These are phyloP conservation scores for Campopleginae sp. DNA, from an alignment of 2,888 invertebrate species.

Conservation along the genomic window DNA sequence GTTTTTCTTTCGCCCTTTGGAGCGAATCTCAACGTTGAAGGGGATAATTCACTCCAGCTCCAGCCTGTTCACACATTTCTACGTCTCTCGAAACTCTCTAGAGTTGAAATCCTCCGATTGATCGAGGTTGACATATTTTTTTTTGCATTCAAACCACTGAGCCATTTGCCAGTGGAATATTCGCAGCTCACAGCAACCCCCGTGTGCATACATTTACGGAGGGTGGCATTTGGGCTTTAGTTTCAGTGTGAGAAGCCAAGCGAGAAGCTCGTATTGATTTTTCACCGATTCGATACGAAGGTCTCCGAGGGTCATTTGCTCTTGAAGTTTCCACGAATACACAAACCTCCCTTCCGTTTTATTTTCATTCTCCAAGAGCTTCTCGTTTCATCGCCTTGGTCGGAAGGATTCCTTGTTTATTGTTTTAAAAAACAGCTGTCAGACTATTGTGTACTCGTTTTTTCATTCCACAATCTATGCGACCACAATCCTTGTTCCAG, in stretches of 20 bases:
- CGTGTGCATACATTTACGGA: constrained; percentile 28
- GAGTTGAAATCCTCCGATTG: constrained; percentile 29
- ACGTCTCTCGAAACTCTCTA: constrained; percentile 19
- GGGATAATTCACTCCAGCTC: constrained; percentile 61
- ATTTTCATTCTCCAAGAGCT: not conserved
- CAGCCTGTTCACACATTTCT: constrained; percentile 24
- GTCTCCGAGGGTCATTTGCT: constrained; percentile 69
- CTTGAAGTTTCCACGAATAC: constrained; percentile 55
- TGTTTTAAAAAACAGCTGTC: not conserved
- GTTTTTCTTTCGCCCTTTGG: not conserved
- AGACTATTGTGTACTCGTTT: not conserved
- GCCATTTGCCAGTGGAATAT: not conserved
- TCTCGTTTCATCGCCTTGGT: not conserved
- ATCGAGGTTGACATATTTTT: constrained; percentile 26
- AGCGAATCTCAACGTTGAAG: constrained; percentile 57
- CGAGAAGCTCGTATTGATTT: constrained; percentile 68
- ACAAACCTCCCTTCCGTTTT: constrained; percentile 1
- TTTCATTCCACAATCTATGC: not conserved
- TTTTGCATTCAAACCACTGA: constrained; percentile 6
- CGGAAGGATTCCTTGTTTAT: not conserved
- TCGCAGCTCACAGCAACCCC: not conserved
- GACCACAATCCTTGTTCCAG: not conserved
- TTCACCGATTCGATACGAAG: constrained; percentile 65
- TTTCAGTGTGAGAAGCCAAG: constrained; percentile 62
- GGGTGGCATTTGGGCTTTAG: constrained; percentile 55